Percentiles rank a stretch among this genome's conserved stretches.
Conservation (phyloP, 1,140 invertebrate species). For the Stegodyphus mimosarum region DNA sequence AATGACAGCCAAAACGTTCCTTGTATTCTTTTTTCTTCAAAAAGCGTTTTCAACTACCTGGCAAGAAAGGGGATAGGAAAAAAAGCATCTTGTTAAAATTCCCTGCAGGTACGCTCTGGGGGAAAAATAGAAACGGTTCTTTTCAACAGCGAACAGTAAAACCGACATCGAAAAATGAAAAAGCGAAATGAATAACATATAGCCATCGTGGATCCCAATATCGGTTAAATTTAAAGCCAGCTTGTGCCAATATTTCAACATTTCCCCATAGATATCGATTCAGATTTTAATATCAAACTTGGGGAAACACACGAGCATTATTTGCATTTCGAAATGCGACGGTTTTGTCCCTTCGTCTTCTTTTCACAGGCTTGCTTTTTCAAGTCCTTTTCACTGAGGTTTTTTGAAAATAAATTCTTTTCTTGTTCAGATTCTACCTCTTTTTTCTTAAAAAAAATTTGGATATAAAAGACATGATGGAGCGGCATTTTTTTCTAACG, state of each 20-base stretch:
- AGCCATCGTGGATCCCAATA: constrained; percentile 24
- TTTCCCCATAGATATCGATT: constrained; percentile 24
- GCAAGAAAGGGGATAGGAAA: background rate
- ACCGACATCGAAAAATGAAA: background rate
- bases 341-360: no score
- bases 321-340: constrained; percentile 24
- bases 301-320: constrained; percentile 15
- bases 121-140: background rate
- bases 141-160: no score
- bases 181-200: constrained; percentile 24
- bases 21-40: background rate
- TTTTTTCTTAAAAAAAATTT: no score
- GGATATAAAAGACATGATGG: no score
- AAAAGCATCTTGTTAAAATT: constrained; percentile 5
- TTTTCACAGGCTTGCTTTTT: no score
- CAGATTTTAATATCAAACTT: constrained; percentile 32
- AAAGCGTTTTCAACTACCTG: background rate
- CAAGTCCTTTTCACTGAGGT: no score
- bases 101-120: constrained; percentile 3
- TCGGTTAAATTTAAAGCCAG: constrained; percentile 22
- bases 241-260: constrained; percentile 24
- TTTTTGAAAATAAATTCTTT: no score
- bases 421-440: no score
- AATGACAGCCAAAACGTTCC: background rate
- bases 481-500: no score